phyloP scores from a whole-genome alignment of 1,140 invertebrate genomes.

The Apis florea region DNA sequence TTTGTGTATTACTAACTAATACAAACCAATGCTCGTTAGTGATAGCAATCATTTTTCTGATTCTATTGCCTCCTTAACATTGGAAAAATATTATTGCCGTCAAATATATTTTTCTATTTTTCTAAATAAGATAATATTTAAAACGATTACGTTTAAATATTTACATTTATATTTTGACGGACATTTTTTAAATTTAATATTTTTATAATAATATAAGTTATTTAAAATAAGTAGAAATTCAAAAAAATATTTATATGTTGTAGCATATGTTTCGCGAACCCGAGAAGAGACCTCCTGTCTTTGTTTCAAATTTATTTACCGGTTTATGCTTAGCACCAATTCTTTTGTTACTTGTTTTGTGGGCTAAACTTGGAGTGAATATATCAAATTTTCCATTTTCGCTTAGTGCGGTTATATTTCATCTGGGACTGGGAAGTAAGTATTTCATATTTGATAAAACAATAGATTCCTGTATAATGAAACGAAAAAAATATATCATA shows the following conservation, averaged over 20 bases:
- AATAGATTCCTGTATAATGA: too few relatives aligned
- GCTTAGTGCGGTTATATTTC: constrained; percentile 92
- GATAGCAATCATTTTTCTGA: constrained; percentile 58
- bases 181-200: not conserved
- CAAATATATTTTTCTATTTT: constrained; percentile 20
- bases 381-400: constrained; percentile 90
- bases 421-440: constrained; percentile 89
- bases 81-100: constrained; percentile 70
- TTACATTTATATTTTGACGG: constrained; percentile 14
- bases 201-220: not conserved
- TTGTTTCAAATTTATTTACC: constrained; percentile 95
- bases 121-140: constrained; percentile 17
- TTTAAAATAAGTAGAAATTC: not conserved
- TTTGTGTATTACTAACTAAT: not conserved
- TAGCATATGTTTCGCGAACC: constrained; percentile 95
- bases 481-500: not conserved
- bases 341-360: constrained; percentile 91
- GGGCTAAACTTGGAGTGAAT: constrained; percentile 94
- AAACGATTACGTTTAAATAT: constrained; percentile 13
- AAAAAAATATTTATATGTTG: constrained; percentile 65
- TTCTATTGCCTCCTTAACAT: constrained; percentile 75
- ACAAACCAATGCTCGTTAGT: constrained; percentile 77
- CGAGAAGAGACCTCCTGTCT: constrained; percentile 92
- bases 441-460: constrained; percentile 35
- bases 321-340: constrained; percentile 90